A percentile compares a stretch with the other conserved stretches of the same genome.
These are phyloP conservation scores for Lycodopsis pacificus DNA, from an alignment of 2,797 vertebrate species.

Conservation along the genomic window DNA sequence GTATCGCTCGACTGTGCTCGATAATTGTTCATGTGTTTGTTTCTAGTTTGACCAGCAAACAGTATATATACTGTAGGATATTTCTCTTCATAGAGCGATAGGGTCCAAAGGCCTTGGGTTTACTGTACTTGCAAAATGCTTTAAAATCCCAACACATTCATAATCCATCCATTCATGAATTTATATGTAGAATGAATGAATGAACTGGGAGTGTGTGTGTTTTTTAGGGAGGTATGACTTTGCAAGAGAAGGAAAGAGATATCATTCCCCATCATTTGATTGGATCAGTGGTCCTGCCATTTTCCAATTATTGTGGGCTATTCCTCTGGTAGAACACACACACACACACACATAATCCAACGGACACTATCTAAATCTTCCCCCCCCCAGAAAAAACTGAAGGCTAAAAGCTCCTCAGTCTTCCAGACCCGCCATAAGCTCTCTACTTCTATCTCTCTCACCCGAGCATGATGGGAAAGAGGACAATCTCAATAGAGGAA, in stretches of 20 bases:
- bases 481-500: conserved; percentile 31
- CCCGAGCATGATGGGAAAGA: conserved; percentile 11
- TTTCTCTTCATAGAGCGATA: neutral
- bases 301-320: conserved; percentile 48
- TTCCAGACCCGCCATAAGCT: conserved; percentile 17
- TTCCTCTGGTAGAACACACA: conserved; percentile 37
- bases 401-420: conserved; percentile 16
- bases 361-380: conserved; percentile 5
- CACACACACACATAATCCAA: conserved; percentile 19
- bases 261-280: conserved; percentile 52
- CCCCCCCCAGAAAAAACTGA: neutral
- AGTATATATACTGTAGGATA: neutral
- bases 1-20: neutral
- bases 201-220: conserved; percentile 4
- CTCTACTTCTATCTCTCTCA: neutral
- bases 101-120: neutral
- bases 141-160: conserved; percentile 6
- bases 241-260: conserved; percentile 19
- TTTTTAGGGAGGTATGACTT: neutral
- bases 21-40: neutral
- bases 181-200: conserved; percentile 5
- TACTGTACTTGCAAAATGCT: neutral
- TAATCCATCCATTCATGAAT: conserved; percentile 22
- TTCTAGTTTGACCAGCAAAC: neutral
- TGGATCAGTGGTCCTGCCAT: conserved; percentile 46